Evolutionary conservation across 2,888 invertebrate genomes (phyloP).

Genomic region (Ophion costatus): DNA sequence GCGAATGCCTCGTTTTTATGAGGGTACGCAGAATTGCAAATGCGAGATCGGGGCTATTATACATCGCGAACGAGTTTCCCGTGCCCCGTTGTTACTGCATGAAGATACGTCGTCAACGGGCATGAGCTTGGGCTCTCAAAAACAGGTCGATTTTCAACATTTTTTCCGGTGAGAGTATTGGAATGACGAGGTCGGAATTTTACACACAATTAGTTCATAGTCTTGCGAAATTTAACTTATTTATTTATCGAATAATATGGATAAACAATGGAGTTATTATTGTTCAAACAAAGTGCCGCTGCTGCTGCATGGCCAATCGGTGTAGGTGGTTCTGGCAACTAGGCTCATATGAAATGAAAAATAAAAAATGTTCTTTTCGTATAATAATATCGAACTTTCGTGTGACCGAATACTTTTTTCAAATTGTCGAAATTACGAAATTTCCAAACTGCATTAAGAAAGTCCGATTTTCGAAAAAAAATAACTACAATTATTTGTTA

Average conservation of each 20-base stretch:
- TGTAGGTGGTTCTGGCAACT: not conserved
- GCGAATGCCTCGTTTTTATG: constrained; percentile 13
- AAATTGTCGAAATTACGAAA: too few relatives aligned
- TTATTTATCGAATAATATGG: not conserved
- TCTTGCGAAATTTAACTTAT: not conserved
- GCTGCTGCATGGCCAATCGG: not conserved
- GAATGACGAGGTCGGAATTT: not conserved
- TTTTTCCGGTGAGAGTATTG: not conserved
- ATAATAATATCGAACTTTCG: too few relatives aligned
- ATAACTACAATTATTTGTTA: too few relatives aligned
- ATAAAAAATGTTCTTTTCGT: not conserved
- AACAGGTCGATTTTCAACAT: not conserved
- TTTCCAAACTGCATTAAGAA: not conserved
- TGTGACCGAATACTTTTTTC: too few relatives aligned
- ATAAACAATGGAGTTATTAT: not conserved
- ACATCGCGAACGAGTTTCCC: not conserved
- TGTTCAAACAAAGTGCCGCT: not conserved
- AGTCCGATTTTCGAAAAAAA: too few relatives aligned
- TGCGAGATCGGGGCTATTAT: not conserved
- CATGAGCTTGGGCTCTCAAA: not conserved
- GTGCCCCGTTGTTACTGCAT: not conserved
- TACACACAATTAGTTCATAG: not conserved
- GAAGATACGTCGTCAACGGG: not conserved
- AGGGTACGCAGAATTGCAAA: constrained; percentile 3
- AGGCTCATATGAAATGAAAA: not conserved